These are phyloP conservation scores for Drosophila navojoa DNA, from an alignment of 1,140 invertebrate species.

Conservation along the genomic window DNA sequence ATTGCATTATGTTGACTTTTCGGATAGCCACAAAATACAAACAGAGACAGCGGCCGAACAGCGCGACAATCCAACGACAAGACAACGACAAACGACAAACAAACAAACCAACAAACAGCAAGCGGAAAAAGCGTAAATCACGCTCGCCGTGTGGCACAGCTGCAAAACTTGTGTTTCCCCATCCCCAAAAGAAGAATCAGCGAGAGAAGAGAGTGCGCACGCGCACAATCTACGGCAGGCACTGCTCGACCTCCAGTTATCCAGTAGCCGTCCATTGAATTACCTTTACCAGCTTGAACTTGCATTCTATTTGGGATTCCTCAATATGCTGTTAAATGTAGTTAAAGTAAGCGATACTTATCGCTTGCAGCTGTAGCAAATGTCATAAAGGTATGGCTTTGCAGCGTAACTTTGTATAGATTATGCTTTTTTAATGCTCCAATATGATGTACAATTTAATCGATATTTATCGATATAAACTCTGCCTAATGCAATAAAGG, in stretches of 20 bases:
- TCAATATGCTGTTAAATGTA: too few species aligned
- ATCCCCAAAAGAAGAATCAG: neutral
- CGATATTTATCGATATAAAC: too few species aligned
- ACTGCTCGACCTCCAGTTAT: neutral
- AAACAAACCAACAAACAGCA: slow-evolving; percentile 44
- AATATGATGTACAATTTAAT: too few species aligned
- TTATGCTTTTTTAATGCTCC: too few species aligned
- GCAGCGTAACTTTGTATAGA: too few species aligned
- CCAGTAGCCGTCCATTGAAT: neutral
- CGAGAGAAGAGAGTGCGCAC: neutral
- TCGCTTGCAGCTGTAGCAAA: too few species aligned
- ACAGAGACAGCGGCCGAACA: slow-evolving; percentile 25
- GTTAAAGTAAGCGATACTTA: too few species aligned
- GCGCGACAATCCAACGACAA: slow-evolving; percentile 2
- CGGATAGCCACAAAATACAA: slow-evolving; percentile 22
- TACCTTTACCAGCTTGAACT: too few species aligned
- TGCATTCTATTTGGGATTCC: too few species aligned
- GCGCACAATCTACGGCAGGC: neutral
- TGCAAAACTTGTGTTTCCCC: slow-evolving; percentile 21
- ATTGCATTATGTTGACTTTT: slow-evolving; percentile 56
- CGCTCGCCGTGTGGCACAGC: slow-evolving; percentile 35
- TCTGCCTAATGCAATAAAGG: too few species aligned
- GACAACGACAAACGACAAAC: slow-evolving; percentile 36
- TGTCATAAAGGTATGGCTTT: too few species aligned
- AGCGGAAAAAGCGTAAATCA: slow-evolving; percentile 56